A percentile compares a stretch with the other conserved stretches of the same genome.
Evolutionary conservation across 2,797 vertebrate species (phyloP).

Genomic region (Ptychadena robeensis): DNA sequence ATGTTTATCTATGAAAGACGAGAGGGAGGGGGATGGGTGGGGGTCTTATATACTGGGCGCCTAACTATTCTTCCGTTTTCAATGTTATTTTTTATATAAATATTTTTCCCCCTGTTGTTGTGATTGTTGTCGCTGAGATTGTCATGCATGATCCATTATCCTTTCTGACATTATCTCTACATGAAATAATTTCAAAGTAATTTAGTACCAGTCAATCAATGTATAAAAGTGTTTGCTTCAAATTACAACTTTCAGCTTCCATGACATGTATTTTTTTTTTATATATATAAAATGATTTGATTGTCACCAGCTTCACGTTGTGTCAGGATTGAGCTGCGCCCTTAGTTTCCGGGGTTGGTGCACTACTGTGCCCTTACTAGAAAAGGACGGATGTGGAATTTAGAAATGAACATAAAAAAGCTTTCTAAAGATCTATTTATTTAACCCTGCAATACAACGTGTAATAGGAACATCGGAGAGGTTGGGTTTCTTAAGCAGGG

Average conservation of each 20-base stretch:
- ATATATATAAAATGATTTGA: slow-evolving; percentile 27
- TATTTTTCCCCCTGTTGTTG: slow-evolving; percentile 18
- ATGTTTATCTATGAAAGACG: too few species aligned
- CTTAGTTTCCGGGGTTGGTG: not conserved
- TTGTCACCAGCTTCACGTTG: slow-evolving; percentile 21
- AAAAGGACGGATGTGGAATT: not conserved
- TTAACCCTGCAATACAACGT: too few species aligned
- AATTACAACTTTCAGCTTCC: slow-evolving; percentile 29
- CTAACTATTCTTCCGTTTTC: not conserved
- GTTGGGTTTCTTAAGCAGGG: too few species aligned
- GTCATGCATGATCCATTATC: slow-evolving; percentile 52
- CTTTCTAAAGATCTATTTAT: too few species aligned
- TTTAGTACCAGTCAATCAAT: slow-evolving; percentile 50
- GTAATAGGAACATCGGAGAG: too few species aligned
- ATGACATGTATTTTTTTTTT: slow-evolving; percentile 36
- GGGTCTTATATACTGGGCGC: not conserved
- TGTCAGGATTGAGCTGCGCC: not conserved
- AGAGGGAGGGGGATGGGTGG: not conserved
- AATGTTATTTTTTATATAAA: not conserved
- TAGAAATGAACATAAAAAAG: too few species aligned
- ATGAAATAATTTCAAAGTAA: slow-evolving; percentile 57
- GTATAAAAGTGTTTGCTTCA: slow-evolving; percentile 47
- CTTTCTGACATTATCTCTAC: slow-evolving; percentile 51
- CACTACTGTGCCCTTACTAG: not conserved
- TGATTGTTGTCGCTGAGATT: slow-evolving; percentile 34